Base-by-base conservation (phyloP, 2,888 invertebrate species). In the Eretmocerus hayati region DNA sequence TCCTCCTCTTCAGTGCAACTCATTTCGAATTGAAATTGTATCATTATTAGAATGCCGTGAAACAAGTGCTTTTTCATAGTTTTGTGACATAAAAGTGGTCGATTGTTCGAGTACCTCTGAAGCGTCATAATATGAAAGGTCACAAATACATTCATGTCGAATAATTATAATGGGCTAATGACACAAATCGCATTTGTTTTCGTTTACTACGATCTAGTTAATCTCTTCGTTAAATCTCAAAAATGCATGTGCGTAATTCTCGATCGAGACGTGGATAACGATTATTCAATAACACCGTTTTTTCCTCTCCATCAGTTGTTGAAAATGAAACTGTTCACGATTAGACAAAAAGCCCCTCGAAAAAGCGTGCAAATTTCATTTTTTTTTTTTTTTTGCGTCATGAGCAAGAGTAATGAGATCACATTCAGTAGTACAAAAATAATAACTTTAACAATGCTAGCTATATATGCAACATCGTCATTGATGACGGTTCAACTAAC, bases 391-490 rank as follows among this genome's bases (percentile, higher is more conserved):
- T 37, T 19, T 52, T 47, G 45, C 46, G 48, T 50, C 51, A 50
- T 40, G 42, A 55, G 51, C 51, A 31, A 36, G 53, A 59, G n/a
- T n/a, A n/a, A 57, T 60, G 59, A 61, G 59, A 61, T 61, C 61
- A 59, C 56, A 53, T 50, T 35, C 36, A 53, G 33, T 42, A 18
- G 38, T 56, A 55, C 37, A 57, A 55, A 54, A 56, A 55, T 54
- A 55, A 55, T 55, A 57, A 56, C 53, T 54, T 59, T 19, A 55
- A 56, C 49, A 56, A 55, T 48, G 38, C 54, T 46, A 41, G 40
- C 40, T 21, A 42, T 53, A 21, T 48, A 46, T 30, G n/a, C 30
- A 30, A 37, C 30, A 46, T 22, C 39, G 26, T 32, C 41, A 46
- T 48, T 40, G 33, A 43, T 35, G 40, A 30, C 30, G 30, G 13